Percentiles rank a stretch among this genome's conserved stretches.
Conservation (phyloP, 2,797 vertebrate species). For the Sparidentex hasta region DNA sequence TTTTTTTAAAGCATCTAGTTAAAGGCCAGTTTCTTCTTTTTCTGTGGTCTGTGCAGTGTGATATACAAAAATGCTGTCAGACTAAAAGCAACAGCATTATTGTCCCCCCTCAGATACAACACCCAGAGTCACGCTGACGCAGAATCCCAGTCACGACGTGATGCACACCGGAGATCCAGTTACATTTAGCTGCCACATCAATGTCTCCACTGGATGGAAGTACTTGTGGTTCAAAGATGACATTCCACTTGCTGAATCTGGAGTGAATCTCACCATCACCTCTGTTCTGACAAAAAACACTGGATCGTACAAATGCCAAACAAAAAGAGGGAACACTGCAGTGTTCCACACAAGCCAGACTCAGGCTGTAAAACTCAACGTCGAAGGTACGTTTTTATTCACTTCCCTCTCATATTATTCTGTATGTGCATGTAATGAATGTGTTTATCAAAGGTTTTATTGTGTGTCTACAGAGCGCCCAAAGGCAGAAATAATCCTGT, state of each 20-base stretch:
- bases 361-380: accelerated
- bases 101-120: slow-evolving; percentile 46
- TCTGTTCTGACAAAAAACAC: neutral
- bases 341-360: slow-evolving; percentile 5
- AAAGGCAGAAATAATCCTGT: slow-evolving; percentile 60
- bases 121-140: slow-evolving; percentile 47
- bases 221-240: slow-evolving; percentile 69
- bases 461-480: slow-evolving; percentile 71
- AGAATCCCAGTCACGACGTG: slow-evolving; percentile 18
- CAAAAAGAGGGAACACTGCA: slow-evolving; percentile 4
- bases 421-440: slow-evolving; percentile 2
- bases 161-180: slow-evolving; percentile 67
- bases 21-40: neutral
- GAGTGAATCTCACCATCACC: slow-evolving; percentile 19
- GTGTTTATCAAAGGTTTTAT: neutral
- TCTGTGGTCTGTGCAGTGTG: neutral
- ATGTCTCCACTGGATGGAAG: slow-evolving; percentile 71
- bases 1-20: neutral
- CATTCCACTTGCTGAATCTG: accelerated
- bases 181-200: slow-evolving; percentile 69
- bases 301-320: slow-evolving; percentile 66
- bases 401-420: neutral
- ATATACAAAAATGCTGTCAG: neutral
- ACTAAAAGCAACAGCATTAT: neutral
- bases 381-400: slow-evolving; percentile 42